Base-by-base conservation (phyloP, 92 coral and sea anemone genomes). In the Palythoa grandiflora region DNA sequence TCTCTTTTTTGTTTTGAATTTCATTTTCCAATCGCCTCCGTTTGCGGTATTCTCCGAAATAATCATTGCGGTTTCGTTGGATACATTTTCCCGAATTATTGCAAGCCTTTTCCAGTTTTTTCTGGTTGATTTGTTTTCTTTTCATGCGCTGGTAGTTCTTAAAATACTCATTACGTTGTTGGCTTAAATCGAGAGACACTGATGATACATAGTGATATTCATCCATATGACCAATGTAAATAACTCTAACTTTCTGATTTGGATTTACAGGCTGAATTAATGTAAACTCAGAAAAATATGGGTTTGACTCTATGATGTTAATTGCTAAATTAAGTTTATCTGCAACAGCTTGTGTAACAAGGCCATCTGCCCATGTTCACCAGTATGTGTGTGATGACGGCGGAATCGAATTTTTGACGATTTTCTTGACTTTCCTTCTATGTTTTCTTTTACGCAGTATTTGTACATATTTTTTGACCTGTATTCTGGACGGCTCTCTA, bases 11-110 rank as follows among this genome's bases (percentile, higher is more conserved):
- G 68, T 61, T 61, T 61, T 61, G 68, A 61, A 61, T 61, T 61
- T 61, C 68, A 61, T 61, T 61, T 61, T n/a, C 68, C 68, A 61
- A 61, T 61, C 68, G 68, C 68, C 68, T 61, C 68, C 68, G 35
- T 61, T 61, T 61, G 36, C 68, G 35, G 68, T 61, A 61, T 61
- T 61, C 68, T 61, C 68, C 17, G 68, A 61, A 61, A 61, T 61
- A 61, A 61, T 61, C 68, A 61, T 61, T 61, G 68, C 68, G 68
- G 68, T 61, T 61, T 61, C 68, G 68, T 61, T 61, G 6, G 35
- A 61, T 61, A 61, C 68, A 61, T 61, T 61, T 61, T 61, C 68
- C 68, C 68, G 68, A 61, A 61, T 61, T 61, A 61, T 61, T 61
- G 35, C 68, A 15, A 61, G 68, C 68, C 68, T 61, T 61, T 61